Percentiles rank a stretch among this genome's conserved stretches.
Conservation (phyloP, 2,113 vertebrate species). For the Eurystomus gularis region DNA sequence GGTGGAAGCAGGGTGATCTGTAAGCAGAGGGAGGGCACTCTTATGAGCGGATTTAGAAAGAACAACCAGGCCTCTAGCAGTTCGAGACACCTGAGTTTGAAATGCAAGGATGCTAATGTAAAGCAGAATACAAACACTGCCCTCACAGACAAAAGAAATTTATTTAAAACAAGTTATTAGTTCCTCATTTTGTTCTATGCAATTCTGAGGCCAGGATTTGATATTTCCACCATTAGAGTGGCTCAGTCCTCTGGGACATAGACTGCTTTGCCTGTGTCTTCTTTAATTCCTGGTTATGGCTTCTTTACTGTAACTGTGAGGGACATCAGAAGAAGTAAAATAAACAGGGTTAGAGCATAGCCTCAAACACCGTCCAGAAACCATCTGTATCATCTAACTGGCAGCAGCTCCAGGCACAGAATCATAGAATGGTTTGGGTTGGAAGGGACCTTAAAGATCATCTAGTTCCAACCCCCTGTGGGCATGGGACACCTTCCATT, state of each 20-base stretch:
- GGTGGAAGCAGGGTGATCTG: not conserved
- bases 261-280: not conserved
- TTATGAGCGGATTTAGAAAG: not conserved
- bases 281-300: not conserved
- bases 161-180: not conserved
- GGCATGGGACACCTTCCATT: too few relatives aligned
- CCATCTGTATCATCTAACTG: not conserved
- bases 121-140: not conserved
- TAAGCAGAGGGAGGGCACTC: not conserved
- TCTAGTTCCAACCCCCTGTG: too few relatives aligned
- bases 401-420: not conserved
- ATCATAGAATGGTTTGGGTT: too few relatives aligned
- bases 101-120: not conserved
- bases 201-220: not conserved
- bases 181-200: not conserved
- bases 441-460: too few relatives aligned
- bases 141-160: not conserved
- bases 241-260: not conserved
- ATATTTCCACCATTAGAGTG: not conserved
- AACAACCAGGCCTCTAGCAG: not conserved
- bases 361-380: not conserved
- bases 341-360: not conserved
- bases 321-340: not conserved
- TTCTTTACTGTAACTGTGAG: not conserved
- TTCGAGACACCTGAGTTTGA: not conserved